These are phyloP conservation scores for Epizoanthus ramosus DNA, from an alignment of 92 coral and sea anemone species.

Conservation along the genomic window DNA sequence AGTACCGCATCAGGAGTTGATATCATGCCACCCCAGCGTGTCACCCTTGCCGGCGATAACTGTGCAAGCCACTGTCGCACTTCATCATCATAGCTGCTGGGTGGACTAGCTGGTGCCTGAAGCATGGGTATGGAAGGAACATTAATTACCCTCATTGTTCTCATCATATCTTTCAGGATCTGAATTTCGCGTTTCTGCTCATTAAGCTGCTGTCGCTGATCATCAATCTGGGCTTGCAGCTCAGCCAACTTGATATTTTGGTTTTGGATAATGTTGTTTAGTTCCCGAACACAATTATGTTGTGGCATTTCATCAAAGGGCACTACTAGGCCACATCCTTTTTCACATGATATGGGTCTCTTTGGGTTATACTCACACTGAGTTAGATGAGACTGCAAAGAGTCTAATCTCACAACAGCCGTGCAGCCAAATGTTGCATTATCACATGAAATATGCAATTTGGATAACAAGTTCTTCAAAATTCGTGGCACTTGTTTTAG, in stretches of 20 bases:
- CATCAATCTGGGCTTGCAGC: constrained; percentile 89
- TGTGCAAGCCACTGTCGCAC: constrained; percentile 74
- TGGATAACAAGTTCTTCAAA: constrained; percentile 81
- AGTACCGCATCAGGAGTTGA: constrained; percentile 94
- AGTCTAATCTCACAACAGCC: constrained; percentile 76
- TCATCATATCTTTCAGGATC: constrained; percentile 86
- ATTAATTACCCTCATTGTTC: constrained; percentile 81
- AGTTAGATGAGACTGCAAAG: constrained; percentile 73
- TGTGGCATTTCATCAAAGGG: constrained; percentile 86
- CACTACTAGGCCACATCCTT: constrained; percentile 89
- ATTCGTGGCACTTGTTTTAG: constrained; percentile 92
- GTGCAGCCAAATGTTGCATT: constrained; percentile 87
- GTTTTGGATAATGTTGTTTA: constrained; percentile 75
- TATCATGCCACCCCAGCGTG: constrained; percentile 98
- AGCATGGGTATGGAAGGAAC: constrained; percentile 72
- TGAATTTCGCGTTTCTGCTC: constrained; percentile 89
- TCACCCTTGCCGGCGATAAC: constrained; percentile 83
- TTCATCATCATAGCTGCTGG: constrained; percentile 69
- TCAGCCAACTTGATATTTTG: constrained; percentile 85
- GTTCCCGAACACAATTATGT: constrained; percentile 90
- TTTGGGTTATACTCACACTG: constrained; percentile 94
- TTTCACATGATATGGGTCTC: constrained; percentile 83
- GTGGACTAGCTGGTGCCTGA: constrained; percentile 52
- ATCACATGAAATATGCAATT: constrained; percentile 82
- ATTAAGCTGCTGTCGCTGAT: constrained; percentile 86